phyloP scores from a whole-genome alignment of 2,888 invertebrate genomes.

The Entomobrya multifasciata region DNA sequence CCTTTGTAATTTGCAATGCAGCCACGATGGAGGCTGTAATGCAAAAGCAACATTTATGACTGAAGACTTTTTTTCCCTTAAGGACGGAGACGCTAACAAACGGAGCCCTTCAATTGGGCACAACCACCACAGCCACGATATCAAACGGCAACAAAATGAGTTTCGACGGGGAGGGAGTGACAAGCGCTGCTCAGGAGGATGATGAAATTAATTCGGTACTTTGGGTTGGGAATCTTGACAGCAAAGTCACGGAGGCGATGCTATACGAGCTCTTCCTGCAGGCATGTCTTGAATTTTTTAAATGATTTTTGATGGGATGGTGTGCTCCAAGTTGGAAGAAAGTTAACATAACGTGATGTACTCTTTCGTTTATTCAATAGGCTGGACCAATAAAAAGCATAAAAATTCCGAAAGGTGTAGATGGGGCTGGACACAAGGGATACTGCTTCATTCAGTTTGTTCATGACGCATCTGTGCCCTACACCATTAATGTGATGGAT shows the following conservation, averaged over 20 bases:
- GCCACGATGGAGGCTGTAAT: too few relatives aligned
- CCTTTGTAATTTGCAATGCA: too few relatives aligned
- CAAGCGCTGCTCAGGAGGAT: slow-evolving; percentile 71
- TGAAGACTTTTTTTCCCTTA: too few relatives aligned
- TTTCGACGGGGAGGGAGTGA: slow-evolving; percentile 74
- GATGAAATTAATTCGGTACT: slow-evolving; percentile 78
- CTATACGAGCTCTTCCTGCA: slow-evolving; percentile 79
- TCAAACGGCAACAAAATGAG: slow-evolving; percentile 74
- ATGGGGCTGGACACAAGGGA: slow-evolving; percentile 79
- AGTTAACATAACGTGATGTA: too few relatives aligned
- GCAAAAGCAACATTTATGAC: too few relatives aligned
- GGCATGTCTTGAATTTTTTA: too few relatives aligned
- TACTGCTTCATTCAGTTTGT: slow-evolving; percentile 78
- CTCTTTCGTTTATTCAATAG: slow-evolving; percentile 63
- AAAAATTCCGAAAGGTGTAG: slow-evolving; percentile 79
- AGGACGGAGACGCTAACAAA: slow-evolving; percentile 70
- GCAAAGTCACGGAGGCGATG: slow-evolving; percentile 79
- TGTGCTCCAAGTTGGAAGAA: too few relatives aligned
- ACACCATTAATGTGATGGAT: slow-evolving; percentile 79
- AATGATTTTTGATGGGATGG: not conserved
- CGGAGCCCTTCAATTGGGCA: slow-evolving; percentile 72
- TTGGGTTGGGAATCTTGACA: slow-evolving; percentile 79
- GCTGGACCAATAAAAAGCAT: slow-evolving; percentile 79
- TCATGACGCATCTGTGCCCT: slow-evolving; percentile 79
- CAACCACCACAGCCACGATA: slow-evolving; percentile 57